phyloP scores from a whole-genome alignment of 2,888 invertebrate species.

The Acanthopleura granulata region DNA sequence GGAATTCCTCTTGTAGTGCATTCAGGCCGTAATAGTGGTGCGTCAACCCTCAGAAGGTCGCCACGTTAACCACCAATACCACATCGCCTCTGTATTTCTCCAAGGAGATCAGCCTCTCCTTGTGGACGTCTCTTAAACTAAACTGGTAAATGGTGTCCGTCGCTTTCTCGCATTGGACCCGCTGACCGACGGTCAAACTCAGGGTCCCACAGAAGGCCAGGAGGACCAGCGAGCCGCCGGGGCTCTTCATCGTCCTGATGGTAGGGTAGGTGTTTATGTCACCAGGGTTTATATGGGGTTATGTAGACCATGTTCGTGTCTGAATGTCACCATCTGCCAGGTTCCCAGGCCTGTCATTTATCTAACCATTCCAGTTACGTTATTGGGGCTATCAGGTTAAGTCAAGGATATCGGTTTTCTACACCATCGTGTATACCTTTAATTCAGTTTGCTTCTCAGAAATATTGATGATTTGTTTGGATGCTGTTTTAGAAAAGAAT shows the following conservation, averaged over 20 bases:
- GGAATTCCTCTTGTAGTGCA: slow-evolving; percentile 69
- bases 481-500: too few relatives aligned
- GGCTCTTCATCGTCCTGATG: neutral
- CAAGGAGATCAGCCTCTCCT: slow-evolving; percentile 33
- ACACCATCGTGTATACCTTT: too few relatives aligned
- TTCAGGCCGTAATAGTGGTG: slow-evolving; percentile 71
- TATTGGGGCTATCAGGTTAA: too few relatives aligned
- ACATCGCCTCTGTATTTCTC: slow-evolving; percentile 39
- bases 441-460: too few relatives aligned
- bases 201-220: neutral
- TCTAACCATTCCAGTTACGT: too few relatives aligned
- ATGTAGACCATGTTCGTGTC: too few relatives aligned
- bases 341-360: too few relatives aligned
- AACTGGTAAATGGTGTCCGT: neutral
- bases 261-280: too few relatives aligned
- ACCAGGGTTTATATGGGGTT: too few relatives aligned
- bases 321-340: too few relatives aligned
- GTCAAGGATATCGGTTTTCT: too few relatives aligned
- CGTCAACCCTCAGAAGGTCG: slow-evolving; percentile 72
- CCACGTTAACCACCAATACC: slow-evolving; percentile 71
- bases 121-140: slow-evolving; percentile 31
- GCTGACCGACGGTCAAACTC: neutral
- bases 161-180: neutral
- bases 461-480: too few relatives aligned
- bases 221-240: neutral